Evolutionary conservation across 2,888 invertebrate genomes (phyloP).

Genomic region (Drosophila helvetica): DNA sequence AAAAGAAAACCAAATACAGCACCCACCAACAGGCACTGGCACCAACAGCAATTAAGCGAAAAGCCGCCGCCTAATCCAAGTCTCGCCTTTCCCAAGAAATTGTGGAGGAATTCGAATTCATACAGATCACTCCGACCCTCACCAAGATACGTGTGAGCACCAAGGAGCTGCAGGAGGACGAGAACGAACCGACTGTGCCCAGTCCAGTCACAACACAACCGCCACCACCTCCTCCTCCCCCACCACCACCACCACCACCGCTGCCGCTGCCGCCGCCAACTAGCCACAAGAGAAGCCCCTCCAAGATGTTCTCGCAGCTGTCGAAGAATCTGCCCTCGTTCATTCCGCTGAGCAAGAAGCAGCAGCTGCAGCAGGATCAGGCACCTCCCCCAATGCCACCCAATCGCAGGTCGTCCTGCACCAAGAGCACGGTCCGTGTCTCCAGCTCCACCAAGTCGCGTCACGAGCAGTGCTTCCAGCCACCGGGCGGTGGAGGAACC

Average conservation of each 20-base stretch:
- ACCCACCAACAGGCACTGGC: conserved; percentile 30
- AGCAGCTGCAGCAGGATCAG: conserved; percentile 53
- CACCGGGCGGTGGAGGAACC: conserved; percentile 76
- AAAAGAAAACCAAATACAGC: conserved; percentile 24
- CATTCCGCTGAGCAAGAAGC: conserved; percentile 85
- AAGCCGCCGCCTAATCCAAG: conserved; percentile 33
- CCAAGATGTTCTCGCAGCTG: conserved; percentile 85
- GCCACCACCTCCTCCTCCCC: conserved; percentile 28
- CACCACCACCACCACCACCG: conserved; percentile 21
- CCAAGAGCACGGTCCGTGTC: conserved; percentile 85
- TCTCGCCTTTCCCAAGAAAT: conserved; percentile 82
- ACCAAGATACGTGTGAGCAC: conserved; percentile 92
- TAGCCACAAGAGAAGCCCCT: neutral
- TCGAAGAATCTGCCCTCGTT: conserved; percentile 87
- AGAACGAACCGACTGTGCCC: conserved; percentile 33
- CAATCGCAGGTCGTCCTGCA: conserved; percentile 89
- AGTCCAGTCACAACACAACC: conserved; percentile 13
- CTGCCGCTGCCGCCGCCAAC: conserved; percentile 3
- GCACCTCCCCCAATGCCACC: conserved; percentile 89
- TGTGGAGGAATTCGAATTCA: conserved; percentile 89
- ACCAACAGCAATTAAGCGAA: conserved; percentile 22
- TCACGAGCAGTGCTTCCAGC: conserved; percentile 82
- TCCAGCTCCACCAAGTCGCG: conserved; percentile 83
- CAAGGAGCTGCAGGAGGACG: conserved; percentile 64
- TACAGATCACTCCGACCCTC: conserved; percentile 91